Evolutionary conservation across 2,888 invertebrate genomes (phyloP).

Genomic region (Machimus rusticus): DNA sequence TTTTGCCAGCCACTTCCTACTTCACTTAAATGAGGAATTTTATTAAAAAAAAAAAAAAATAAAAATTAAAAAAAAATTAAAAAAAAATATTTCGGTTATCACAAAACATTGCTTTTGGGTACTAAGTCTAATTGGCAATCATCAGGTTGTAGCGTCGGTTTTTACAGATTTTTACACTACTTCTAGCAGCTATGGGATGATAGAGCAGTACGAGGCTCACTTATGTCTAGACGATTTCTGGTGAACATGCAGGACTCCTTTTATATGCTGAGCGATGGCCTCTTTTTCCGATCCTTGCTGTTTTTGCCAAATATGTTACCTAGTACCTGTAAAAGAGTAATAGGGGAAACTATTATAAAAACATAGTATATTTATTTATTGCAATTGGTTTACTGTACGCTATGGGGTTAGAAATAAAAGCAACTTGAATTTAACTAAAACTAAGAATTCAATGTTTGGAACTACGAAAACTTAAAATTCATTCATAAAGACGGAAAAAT

Average conservation of each 20-base stretch:
- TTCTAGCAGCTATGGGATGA: neutral
- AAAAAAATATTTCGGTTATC: conserved; percentile 23
- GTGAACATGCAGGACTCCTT: neutral
- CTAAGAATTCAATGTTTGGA: too few relatives aligned
- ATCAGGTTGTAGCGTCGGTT: neutral
- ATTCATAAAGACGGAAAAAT: too few relatives aligned
- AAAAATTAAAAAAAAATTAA: too few relatives aligned
- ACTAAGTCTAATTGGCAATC: neutral
- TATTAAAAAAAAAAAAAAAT: neutral
- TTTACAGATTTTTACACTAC: neutral
- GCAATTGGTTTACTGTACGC: neutral
- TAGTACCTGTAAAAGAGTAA: conserved; percentile 65
- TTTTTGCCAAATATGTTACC: conserved; percentile 83
- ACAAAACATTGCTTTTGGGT: conserved; percentile 23
- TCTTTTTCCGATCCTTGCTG: conserved; percentile 78
- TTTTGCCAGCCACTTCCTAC: neutral
- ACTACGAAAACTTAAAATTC: too few relatives aligned
- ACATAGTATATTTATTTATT: neutral
- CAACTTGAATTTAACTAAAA: too few relatives aligned
- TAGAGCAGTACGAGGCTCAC: neutral
- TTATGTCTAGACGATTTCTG: neutral
- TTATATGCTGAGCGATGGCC: conserved; percentile 78
- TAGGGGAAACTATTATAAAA: neutral
- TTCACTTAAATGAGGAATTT: neutral
- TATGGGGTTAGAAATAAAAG: too few relatives aligned